Conservation (phyloP, 2,113 vertebrate species). For the Rattus rattus region DNA sequence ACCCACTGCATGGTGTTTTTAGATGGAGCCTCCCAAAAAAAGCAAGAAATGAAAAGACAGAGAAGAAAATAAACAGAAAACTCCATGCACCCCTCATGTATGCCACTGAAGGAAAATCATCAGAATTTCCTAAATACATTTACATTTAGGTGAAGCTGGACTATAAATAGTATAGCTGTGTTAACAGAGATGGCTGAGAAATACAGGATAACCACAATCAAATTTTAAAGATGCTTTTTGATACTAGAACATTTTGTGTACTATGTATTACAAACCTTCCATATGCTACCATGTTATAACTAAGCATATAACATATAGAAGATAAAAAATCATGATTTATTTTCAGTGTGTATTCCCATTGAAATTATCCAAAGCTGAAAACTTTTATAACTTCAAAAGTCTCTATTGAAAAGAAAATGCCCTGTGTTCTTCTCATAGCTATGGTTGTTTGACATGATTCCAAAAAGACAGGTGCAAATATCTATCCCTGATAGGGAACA, state of each 20-base stretch:
- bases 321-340: not conserved
- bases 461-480: not conserved
- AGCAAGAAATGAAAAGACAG: not conserved
- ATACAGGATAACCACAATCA: not conserved
- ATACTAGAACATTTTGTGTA: not conserved
- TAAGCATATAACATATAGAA: not conserved
- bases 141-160: not conserved
- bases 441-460: not conserved
- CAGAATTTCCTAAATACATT: not conserved
- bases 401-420: not conserved
- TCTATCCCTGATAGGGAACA: not conserved
- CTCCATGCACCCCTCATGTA: not conserved
- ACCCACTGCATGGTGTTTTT: fast-evolving
- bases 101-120: not conserved
- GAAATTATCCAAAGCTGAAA: not conserved
- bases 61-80: not conserved
- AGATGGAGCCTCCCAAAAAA: not conserved
- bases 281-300: not conserved
- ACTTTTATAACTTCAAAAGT: not conserved
- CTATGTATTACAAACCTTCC: not conserved
- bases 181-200: not conserved
- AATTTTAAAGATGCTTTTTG: not conserved
- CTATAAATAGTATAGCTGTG: not conserved
- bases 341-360: not conserved
- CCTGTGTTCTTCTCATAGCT: not conserved